Conservation (phyloP, 2,888 invertebrate genomes). For the Pammene fasciana region DNA sequence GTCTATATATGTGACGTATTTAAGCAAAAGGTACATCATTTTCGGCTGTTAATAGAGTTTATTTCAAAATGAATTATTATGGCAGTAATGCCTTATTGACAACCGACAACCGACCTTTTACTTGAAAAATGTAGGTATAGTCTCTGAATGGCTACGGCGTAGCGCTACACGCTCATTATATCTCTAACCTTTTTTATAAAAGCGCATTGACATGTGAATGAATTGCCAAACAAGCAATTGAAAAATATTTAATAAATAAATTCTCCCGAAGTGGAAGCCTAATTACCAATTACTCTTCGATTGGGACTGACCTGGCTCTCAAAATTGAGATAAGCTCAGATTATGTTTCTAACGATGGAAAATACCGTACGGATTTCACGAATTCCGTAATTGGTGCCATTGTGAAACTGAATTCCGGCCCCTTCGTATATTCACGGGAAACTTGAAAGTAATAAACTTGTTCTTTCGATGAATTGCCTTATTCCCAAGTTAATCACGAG, state of each 20-base stretch:
- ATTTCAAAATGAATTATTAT: too few species aligned
- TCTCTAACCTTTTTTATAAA: not conserved
- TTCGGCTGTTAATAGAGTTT: too few species aligned
- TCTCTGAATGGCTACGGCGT: not conserved
- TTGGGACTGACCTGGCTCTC: slow-evolving; percentile 36
- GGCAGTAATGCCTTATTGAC: too few species aligned
- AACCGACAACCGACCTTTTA: too few species aligned
- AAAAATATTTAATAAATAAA: slow-evolving; percentile 11
- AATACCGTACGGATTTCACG: slow-evolving; percentile 62
- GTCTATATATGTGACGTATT: too few species aligned
- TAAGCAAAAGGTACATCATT: too few species aligned
- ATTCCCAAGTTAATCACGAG: slow-evolving; percentile 71
- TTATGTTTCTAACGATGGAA: slow-evolving; percentile 57
- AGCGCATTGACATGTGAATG: slow-evolving; percentile 14
- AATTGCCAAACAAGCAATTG: not conserved
- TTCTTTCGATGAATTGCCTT: slow-evolving; percentile 72
- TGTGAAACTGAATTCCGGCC: slow-evolving; percentile 62
- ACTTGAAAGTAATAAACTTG: slow-evolving; percentile 75
- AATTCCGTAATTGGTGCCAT: slow-evolving; percentile 71
- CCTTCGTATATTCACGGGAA: slow-evolving; percentile 61
- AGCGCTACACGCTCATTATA: not conserved
- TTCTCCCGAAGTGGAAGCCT: slow-evolving; percentile 16
- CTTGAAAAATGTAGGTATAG: too few species aligned
- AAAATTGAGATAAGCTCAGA: slow-evolving; percentile 45
- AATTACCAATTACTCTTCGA: slow-evolving; percentile 36